Conservation (phyloP, 2,113 vertebrate genomes). For the Stigmatopora nigra region DNA sequence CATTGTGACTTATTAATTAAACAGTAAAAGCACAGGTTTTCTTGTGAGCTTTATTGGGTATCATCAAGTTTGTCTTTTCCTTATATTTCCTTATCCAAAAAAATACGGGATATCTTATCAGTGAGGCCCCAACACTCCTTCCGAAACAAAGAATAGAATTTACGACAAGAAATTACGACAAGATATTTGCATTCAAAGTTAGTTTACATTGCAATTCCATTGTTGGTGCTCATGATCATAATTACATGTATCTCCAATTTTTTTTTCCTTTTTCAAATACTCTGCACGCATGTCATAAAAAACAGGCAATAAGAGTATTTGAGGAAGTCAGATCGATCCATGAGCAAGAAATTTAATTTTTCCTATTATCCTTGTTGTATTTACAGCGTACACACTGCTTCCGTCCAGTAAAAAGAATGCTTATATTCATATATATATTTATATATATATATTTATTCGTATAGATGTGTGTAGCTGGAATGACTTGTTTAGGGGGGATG, state of each 20-base stretch:
- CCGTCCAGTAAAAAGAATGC: constrained; percentile 73
- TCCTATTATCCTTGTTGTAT: constrained; percentile 36
- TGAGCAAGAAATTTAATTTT: constrained; percentile 27
- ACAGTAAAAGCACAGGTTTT: too few relatives aligned
- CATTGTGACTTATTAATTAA: too few relatives aligned
- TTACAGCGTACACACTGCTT: constrained; percentile 66
- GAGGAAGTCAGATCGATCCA: constrained; percentile 47
- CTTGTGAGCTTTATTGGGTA: too few relatives aligned
- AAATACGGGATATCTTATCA: background rate
- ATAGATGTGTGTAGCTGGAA: constrained; percentile 66
- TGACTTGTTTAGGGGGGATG: constrained; percentile 31
- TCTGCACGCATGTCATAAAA: constrained; percentile 68
- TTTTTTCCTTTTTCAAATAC: constrained; percentile 54
- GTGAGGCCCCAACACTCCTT: background rate
- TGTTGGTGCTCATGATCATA: constrained; percentile 28
- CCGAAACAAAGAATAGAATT: constrained; percentile 17
- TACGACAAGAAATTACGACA: constrained; percentile 19
- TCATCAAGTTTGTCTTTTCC: too few relatives aligned
- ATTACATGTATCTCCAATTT: constrained; percentile 34
- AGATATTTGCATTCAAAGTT: constrained; percentile 69
- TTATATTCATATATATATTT: constrained; percentile 68
- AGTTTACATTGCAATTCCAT: constrained; percentile 58
- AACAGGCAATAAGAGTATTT: constrained; percentile 71
- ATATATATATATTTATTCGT: constrained; percentile 58
- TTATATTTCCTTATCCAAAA: too few relatives aligned